Evolutionary conservation across 2,113 vertebrate genomes (phyloP).

Genomic region (Proterorhinus semilunaris): DNA sequence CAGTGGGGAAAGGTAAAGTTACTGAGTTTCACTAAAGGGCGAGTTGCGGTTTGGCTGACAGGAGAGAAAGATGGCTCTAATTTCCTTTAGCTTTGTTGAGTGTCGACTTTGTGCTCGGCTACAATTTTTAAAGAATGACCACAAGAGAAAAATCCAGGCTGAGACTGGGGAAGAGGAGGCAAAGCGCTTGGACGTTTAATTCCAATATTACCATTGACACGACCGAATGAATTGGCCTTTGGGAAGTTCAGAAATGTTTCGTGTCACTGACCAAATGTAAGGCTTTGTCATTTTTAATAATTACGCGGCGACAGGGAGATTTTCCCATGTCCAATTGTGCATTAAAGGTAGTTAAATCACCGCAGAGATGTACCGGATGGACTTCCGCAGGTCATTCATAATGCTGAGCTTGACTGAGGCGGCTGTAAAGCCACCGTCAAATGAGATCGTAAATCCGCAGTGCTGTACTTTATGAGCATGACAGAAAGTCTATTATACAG

Average conservation of each 20-base stretch:
- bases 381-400: constrained; percentile 71
- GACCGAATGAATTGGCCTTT: not conserved
- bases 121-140: constrained; percentile 34
- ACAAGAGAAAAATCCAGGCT: constrained; percentile 41
- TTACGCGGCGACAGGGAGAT: constrained; percentile 56
- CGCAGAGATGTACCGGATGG: constrained; percentile 45
- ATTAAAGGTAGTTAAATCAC: constrained; percentile 32
- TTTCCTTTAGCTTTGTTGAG: constrained; percentile 49
- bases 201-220: constrained; percentile 1
- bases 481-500: constrained; percentile 78
- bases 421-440: constrained; percentile 65
- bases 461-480: constrained; percentile 69
- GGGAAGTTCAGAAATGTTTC: constrained; percentile 1
- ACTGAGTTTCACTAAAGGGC: constrained; percentile 30
- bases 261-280: constrained; percentile 1
- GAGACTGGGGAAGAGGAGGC: constrained; percentile 44
- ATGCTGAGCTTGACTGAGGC: constrained; percentile 52
- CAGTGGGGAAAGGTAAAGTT: constrained; percentile 28
- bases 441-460: constrained; percentile 77
- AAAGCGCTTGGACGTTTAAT: not conserved
- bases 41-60: constrained; percentile 53
- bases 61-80: constrained; percentile 36
- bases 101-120: constrained; percentile 12
- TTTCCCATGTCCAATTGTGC: constrained; percentile 63
- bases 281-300: constrained; percentile 16